Percentiles rank a stretch among this genome's conserved stretches.
Conservation (phyloP, 2,797 vertebrate species). For the Cheirogaleus major region DNA sequence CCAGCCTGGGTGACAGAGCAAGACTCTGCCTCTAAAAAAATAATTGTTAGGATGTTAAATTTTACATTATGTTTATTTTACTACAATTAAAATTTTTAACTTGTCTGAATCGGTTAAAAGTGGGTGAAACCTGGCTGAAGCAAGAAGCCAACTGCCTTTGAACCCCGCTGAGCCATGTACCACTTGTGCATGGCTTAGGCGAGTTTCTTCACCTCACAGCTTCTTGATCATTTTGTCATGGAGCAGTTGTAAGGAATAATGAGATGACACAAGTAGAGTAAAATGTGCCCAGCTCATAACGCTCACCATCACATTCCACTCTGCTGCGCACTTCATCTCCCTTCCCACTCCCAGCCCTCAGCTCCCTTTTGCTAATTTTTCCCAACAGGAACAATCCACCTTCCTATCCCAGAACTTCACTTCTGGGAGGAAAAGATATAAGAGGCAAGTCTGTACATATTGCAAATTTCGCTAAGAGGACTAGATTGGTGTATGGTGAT, state of each 20-base stretch:
- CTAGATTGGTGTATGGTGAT: not conserved
- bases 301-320: not conserved
- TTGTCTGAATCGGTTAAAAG: not conserved
- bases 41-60: not conserved
- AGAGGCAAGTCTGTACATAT: not conserved
- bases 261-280: not conserved
- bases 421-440: not conserved
- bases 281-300: not conserved
- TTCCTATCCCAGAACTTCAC: not conserved
- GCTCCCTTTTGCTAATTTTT: not conserved
- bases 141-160: not conserved
- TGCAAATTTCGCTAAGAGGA: not conserved
- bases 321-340: not conserved
- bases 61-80: not conserved
- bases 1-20: too few relatives aligned
- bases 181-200: not conserved
- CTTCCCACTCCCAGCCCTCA: not conserved
- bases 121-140: not conserved
- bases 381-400: not conserved
- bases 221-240: not conserved
- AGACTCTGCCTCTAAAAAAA: too few relatives aligned
- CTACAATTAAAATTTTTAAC: not conserved
- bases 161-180: not conserved
- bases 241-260: not conserved
- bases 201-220: not conserved